Conservation (phyloP, 2,113 vertebrate genomes). For the Corythornis cristatus region DNA sequence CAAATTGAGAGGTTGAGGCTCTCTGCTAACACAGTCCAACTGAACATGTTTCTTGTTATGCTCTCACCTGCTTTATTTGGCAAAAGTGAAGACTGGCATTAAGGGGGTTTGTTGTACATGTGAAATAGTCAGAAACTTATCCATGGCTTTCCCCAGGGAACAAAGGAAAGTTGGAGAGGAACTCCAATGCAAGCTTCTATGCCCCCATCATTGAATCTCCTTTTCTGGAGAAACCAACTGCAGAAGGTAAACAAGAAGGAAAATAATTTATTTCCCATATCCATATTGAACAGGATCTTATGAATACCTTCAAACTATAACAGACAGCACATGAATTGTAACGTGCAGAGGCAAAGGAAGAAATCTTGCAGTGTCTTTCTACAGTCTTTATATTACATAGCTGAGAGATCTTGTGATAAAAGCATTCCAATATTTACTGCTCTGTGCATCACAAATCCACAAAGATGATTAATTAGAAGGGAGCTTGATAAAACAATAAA, state of each 20-base stretch:
- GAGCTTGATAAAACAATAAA: conserved; percentile 44
- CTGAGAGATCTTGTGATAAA: not conserved
- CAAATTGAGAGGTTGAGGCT: not conserved
- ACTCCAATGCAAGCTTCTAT: not conserved
- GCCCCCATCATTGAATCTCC: not conserved
- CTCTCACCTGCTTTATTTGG: not conserved
- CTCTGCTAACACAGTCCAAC: not conserved
- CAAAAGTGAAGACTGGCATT: not conserved
- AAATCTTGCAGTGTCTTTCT: not conserved
- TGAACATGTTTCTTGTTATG: not conserved
- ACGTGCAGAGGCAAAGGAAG: not conserved
- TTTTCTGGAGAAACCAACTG: not conserved
- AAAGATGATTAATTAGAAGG: conserved; percentile 25
- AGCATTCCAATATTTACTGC: not conserved
- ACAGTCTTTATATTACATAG: not conserved
- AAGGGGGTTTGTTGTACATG: not conserved
- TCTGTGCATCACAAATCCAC: conserved; percentile 14
- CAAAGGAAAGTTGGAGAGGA: not conserved
- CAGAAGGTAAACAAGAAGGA: not conserved
- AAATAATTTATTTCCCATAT: not conserved
- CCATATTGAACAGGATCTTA: not conserved
- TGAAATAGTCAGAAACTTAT: not conserved
- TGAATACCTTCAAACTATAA: not conserved
- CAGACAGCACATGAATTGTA: not conserved
- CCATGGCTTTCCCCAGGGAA: not conserved